Evolutionary conservation across 2,888 invertebrate species (phyloP), one percentile per base, ranked within the genome.

Genomic region (Euproctis similis): DNA sequence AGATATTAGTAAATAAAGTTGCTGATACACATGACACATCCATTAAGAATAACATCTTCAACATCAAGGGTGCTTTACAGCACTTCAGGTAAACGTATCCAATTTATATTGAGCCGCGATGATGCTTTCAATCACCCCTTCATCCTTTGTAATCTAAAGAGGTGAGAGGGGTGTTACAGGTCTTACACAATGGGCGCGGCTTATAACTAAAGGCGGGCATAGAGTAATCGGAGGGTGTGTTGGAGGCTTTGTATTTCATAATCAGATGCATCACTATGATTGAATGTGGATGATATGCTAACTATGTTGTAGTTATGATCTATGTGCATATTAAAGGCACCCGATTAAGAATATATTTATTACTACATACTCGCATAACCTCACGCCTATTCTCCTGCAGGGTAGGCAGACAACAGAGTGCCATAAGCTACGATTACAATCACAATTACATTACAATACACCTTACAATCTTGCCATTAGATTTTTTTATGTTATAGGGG

Each of bases 61-160:
- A 47, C 44, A 44, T 56, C 44, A 59, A 63, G 64, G 64, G 60
- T 63, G 62, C 62, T 71, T 55, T 59, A 63, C 53, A 53, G 53
- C 55, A 61, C 57, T 75, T 65, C 75, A 75, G 74, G 76, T 76
- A 68, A 70, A 67, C 59, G 62, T 46, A 53, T 55, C 74, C 65
- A 68, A 59, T 62, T 52, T 49, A 48, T 34, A 41, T 49, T 51
- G 70, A 66, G 37, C 68, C 48, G 40, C 58, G 54, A 57, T 66
- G 56, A 65, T 59, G 58, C 59, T 63, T 64, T 58, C 59, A 59
- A 58, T 65, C 57, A 57, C 63, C 65, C 62, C 63, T 62, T 60
- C 53, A 57, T 57, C 60, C 52, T 53, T 66, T 64, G 66, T 66
- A 65, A 69, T 62, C 55, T 45, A 47, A 56, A 60, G 56, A 46